Evolutionary conservation across 2,888 invertebrate species (phyloP).

Genomic region (Drosophila emarginata): DNA sequence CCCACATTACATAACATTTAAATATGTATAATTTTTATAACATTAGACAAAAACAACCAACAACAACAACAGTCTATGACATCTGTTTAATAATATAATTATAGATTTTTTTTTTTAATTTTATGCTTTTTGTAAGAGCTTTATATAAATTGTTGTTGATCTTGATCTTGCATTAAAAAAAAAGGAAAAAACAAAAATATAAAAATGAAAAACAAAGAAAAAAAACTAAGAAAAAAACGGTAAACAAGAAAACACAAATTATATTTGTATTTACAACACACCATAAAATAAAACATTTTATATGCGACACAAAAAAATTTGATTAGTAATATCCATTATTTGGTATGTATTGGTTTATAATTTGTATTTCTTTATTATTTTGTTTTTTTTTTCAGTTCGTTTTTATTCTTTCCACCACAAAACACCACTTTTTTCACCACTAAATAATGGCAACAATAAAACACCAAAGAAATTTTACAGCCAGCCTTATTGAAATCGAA

Average conservation of each 20-base stretch:
- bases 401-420: too few relatives aligned
- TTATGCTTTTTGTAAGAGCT: slow-evolving; percentile 62
- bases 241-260: slow-evolving; percentile 54
- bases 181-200: slow-evolving; percentile 28
- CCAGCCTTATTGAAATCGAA: slow-evolving; percentile 2
- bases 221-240: slow-evolving; percentile 23
- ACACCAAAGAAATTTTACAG: not conserved
- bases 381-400: not conserved
- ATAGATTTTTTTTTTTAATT: slow-evolving; percentile 42
- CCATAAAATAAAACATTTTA: slow-evolving; percentile 63
- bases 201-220: slow-evolving; percentile 35
- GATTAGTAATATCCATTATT: slow-evolving; percentile 14
- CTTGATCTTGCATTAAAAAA: slow-evolving; percentile 54
- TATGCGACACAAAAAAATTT: slow-evolving; percentile 46
- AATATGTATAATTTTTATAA: not conserved
- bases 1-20: not conserved
- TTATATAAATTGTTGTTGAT: slow-evolving; percentile 54
- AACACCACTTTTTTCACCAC: too few relatives aligned
- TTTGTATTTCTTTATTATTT: not conserved
- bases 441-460: not conserved
- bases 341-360: slow-evolving; percentile 2
- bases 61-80: slow-evolving; percentile 13
- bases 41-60: too few relatives aligned
- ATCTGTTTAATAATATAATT: slow-evolving; percentile 30
- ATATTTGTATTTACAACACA: slow-evolving; percentile 66